A percentile compares a stretch with the other conserved stretches of the same genome.
Conservation (phyloP, 2,888 invertebrate genomes). For the Drosophila antonietae region DNA sequence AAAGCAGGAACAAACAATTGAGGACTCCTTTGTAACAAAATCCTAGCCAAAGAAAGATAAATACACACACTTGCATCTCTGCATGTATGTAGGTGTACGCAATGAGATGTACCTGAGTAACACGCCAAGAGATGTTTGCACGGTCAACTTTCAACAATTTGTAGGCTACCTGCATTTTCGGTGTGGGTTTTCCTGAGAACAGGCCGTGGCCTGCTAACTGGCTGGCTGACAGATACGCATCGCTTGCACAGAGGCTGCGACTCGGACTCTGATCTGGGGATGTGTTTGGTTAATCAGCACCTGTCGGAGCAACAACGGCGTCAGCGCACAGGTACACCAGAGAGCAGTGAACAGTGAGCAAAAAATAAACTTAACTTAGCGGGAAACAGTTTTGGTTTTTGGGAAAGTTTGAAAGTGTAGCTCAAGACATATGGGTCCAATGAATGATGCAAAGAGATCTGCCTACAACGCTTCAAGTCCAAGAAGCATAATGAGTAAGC, state of each 20-base stretch:
- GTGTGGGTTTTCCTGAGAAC: slow-evolving; percentile 79
- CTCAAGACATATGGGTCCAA: slow-evolving; percentile 58
- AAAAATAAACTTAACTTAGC: slow-evolving; percentile 37
- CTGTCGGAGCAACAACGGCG: slow-evolving; percentile 64
- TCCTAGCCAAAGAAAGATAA: slow-evolving; percentile 70
- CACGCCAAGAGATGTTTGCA: slow-evolving; percentile 70
- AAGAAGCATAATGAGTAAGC: slow-evolving; percentile 52
- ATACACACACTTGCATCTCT: neutral
- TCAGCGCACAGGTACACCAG: slow-evolving; percentile 62
- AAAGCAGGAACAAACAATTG: slow-evolving; percentile 76
- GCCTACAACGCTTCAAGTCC: slow-evolving; percentile 25
- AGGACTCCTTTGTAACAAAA: slow-evolving; percentile 61
- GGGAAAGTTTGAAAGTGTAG: slow-evolving; percentile 75
- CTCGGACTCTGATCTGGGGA: slow-evolving; percentile 39
- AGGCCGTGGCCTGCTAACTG: slow-evolving; percentile 62
- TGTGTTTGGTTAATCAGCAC: slow-evolving; percentile 80
- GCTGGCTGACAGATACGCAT: slow-evolving; percentile 79
- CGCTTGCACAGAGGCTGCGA: slow-evolving; percentile 45
- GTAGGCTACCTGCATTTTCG: slow-evolving; percentile 73
- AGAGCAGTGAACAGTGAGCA: slow-evolving; percentile 21
- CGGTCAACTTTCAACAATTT: slow-evolving; percentile 78
- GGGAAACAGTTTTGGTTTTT: slow-evolving; percentile 37
- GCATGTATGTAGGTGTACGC: slow-evolving; percentile 17
- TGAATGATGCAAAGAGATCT: slow-evolving; percentile 65
- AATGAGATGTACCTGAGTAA: slow-evolving; percentile 45